These are phyloP conservation scores for Chloroceryle amazona DNA, from an alignment of 2,797 vertebrate genomes.

Conservation along the genomic window DNA sequence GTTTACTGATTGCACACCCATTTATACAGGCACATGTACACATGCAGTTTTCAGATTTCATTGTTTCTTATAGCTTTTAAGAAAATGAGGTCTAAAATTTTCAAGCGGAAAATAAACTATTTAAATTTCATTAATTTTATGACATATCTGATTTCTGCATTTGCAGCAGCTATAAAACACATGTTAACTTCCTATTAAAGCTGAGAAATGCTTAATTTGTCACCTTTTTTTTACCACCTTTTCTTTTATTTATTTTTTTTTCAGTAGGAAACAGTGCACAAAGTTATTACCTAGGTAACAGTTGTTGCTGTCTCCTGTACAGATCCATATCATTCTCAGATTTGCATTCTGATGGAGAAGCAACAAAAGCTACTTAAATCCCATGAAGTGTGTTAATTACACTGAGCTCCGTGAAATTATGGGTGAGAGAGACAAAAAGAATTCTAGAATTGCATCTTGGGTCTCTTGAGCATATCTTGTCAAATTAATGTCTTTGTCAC, in stretches of 20 bases:
- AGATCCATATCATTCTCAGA: constrained; percentile 77
- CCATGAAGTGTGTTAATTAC: constrained; percentile 82
- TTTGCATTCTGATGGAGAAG: constrained; percentile 80
- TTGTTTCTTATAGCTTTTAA: constrained; percentile 48
- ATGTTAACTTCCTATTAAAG: constrained; percentile 68
- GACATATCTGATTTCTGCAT: constrained; percentile 45
- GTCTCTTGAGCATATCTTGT: constrained; percentile 75
- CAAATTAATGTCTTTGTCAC: constrained; percentile 79
- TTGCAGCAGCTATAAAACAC: constrained; percentile 73
- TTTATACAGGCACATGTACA: background rate
- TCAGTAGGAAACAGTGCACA: background rate
- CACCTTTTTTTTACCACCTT: background rate
- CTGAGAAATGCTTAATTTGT: constrained; percentile 28
- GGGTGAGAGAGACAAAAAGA: constrained; percentile 69
- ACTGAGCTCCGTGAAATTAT: constrained; percentile 71
- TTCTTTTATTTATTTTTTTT: background rate
- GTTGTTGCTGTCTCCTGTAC: constrained; percentile 70
- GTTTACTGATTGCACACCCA: background rate
- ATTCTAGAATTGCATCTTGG: constrained; percentile 57
- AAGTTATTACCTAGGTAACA: constrained; percentile 75
- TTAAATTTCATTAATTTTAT: constrained; percentile 74
- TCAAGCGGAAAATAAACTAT: constrained; percentile 45
- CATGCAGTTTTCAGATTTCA: background rate
- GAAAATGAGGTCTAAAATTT: constrained; percentile 33
- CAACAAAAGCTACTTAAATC: constrained; percentile 80